These are phyloP conservation scores for Onychorhynchus coronatus DNA, from an alignment of 2,113 vertebrate species.

Conservation along the genomic window DNA sequence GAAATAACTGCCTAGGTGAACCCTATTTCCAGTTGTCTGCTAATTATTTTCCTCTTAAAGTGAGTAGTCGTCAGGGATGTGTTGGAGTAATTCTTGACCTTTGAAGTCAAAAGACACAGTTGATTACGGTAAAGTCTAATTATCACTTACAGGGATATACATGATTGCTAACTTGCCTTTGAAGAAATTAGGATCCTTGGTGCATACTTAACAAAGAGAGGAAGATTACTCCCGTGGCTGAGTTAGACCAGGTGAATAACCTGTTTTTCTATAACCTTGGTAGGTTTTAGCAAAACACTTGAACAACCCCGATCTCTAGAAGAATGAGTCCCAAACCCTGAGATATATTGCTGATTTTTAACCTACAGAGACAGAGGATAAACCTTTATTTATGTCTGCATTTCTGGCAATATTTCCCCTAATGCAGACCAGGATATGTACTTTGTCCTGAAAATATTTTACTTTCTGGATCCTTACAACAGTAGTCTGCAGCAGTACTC, in stretches of 20 bases:
- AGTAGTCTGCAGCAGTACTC: background rate
- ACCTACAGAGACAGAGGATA: background rate
- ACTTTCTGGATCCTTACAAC: background rate
- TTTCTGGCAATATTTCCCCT: background rate
- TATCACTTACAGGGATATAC: background rate
- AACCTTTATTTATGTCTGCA: background rate
- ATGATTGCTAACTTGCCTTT: background rate
- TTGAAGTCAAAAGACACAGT: background rate
- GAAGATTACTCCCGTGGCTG: background rate
- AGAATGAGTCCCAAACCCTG: background rate
- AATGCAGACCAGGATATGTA: background rate
- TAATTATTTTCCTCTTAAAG: background rate
- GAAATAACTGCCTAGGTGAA: background rate
- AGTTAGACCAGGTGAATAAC: background rate
- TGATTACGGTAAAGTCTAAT: constrained; percentile 3
- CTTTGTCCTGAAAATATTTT: background rate
- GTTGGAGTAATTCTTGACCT: background rate
- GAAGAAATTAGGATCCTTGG: background rate
- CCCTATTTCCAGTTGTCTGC: background rate
- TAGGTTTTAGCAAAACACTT: background rate
- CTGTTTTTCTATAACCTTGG: background rate
- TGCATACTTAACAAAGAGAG: background rate
- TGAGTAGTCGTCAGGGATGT: background rate
- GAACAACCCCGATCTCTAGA: background rate
- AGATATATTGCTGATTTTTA: background rate